phyloP scores from a whole-genome alignment of 2,797 vertebrate genomes.

The Balearica regulorum region DNA sequence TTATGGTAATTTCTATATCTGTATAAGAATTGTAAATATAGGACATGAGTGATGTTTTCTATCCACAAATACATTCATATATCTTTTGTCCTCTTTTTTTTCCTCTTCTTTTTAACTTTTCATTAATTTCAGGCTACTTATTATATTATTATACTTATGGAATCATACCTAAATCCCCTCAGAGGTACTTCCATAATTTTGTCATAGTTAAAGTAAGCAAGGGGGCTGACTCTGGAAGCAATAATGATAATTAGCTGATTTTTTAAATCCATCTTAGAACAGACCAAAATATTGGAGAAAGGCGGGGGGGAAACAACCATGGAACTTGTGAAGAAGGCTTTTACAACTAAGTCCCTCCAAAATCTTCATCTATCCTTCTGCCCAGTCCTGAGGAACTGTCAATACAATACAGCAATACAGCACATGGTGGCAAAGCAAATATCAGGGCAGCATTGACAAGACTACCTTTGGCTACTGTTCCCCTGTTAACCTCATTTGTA shows the following conservation, averaged over 20 bases:
- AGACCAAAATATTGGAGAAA: neutral
- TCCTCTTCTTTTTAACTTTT: neutral
- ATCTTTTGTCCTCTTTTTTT: neutral
- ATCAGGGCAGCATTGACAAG: neutral
- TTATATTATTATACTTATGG: neutral
- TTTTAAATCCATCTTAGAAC: neutral
- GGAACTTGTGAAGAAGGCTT: neutral
- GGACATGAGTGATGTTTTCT: neutral
- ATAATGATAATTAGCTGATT: neutral
- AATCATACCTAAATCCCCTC: neutral
- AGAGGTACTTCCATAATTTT: neutral
- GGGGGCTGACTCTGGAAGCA: neutral
- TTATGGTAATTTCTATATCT: neutral
- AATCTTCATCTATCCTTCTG: neutral
- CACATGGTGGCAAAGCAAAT: neutral
- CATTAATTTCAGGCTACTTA: neutral
- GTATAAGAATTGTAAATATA: neutral
- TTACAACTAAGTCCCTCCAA: neutral
- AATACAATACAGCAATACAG: neutral
- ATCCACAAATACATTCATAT: neutral
- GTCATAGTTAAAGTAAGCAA: neutral
- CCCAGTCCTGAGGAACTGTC: neutral
- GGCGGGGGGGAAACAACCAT: accelerated
- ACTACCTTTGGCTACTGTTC: neutral
- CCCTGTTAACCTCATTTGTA: neutral